Evolutionary conservation across 2,888 invertebrate genomes (phyloP).

Genomic region (Ochropleura leucogaster): DNA sequence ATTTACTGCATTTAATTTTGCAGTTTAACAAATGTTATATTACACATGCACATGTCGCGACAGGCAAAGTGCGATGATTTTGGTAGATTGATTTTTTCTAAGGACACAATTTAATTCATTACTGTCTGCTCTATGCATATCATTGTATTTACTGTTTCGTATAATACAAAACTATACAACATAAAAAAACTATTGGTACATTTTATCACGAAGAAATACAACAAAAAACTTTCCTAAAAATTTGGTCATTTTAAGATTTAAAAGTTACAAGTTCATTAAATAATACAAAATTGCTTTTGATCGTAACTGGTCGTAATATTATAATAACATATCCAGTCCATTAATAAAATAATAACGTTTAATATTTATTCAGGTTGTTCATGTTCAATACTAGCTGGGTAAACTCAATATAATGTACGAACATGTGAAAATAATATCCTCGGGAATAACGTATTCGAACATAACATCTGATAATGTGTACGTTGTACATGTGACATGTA

Average conservation of each 20-base stretch:
- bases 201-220: background rate
- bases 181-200: background rate
- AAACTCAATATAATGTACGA: conserved; percentile 3
- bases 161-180: background rate
- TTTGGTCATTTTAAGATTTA: background rate
- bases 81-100: background rate
- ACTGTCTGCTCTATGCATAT: background rate
- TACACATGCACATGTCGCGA: background rate
- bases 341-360: conserved; percentile 28
- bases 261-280: background rate
- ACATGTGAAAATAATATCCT: conserved; percentile 15
- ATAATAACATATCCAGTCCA: background rate
- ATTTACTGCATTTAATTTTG: too few species aligned
- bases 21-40: background rate
- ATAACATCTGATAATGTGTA: background rate
- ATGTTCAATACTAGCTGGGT: background rate
- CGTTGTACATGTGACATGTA: background rate
- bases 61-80: background rate
- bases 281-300: background rate
- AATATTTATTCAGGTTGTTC: conserved; percentile 32
- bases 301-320: background rate
- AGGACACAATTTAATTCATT: background rate
- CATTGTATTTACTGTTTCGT: background rate
- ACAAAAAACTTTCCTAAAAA: background rate
- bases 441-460: background rate